phyloP scores from a whole-genome alignment of 2,113 vertebrate species.

The Rousettus leschenaultii region DNA sequence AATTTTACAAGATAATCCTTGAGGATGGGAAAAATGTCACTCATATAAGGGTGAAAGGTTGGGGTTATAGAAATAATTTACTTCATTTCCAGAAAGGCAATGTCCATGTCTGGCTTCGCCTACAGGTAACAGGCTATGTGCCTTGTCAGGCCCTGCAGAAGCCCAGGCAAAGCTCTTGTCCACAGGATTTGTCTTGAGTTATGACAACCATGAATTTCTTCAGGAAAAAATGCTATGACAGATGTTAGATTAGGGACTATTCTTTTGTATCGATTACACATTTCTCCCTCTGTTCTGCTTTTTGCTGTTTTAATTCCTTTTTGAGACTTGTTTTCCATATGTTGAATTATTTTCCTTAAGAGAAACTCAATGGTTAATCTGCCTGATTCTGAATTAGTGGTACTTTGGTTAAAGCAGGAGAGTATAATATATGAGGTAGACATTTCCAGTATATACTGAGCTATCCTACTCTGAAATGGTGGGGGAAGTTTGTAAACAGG shows the following conservation, averaged over 20 bases:
- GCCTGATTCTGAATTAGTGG: not conserved
- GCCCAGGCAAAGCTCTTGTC: not conserved
- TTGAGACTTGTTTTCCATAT: not conserved
- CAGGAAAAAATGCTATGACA: not conserved
- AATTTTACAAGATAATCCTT: not conserved
- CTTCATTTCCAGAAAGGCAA: not conserved
- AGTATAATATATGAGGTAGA: not conserved
- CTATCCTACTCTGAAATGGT: not conserved
- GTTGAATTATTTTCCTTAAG: not conserved
- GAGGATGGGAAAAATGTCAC: not conserved
- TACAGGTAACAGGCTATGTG: not conserved
- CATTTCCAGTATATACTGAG: not conserved
- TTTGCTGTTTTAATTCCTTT: not conserved
- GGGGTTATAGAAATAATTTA: not conserved
- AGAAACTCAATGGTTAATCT: not conserved
- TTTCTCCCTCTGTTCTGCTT: not conserved
- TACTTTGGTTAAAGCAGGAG: not conserved
- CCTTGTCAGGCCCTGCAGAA: not conserved
- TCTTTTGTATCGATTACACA: not conserved
- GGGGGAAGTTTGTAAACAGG: not conserved
- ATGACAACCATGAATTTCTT: not conserved
- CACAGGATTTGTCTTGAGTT: not conserved
- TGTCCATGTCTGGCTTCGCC: not conserved
- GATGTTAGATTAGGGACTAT: not conserved
- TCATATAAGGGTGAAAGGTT: not conserved